Evolutionary conservation across 2,113 vertebrate genomes (phyloP), one percentile per base, ranked within the genome.

Genomic region (Mola mola): DNA sequence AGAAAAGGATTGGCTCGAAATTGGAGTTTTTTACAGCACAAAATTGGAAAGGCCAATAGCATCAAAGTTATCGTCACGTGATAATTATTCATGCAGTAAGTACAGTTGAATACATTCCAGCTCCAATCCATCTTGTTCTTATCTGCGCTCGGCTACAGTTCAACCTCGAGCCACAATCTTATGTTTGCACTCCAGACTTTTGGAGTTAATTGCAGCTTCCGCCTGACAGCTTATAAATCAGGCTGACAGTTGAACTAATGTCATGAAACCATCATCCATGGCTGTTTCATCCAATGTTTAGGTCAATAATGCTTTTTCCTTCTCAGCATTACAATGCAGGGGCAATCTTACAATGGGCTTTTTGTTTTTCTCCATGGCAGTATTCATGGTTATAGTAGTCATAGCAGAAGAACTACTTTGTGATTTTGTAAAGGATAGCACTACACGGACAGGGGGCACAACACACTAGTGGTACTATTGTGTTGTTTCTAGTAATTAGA

Each of bases 101-200:
- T 29, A 29, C 22, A 21, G 43, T 28, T n/a, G 46, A 19, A 13
- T n/a, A n/a, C n/a, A 2, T 15, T 11, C 29, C 28, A 29, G 6
- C 19, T 50, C 37, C 56, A 1, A 21, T 44, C 34, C 8, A 8
- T 47, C 21, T 4, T 15, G 33, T 19, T 37, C 22, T 51, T 29
- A 4, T 48, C 24, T 52, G 62, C 1, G n/a, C 49, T 57, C 26
- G 10, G 55, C 46, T 65, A 74, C 52, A 37, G 44, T 3, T 41
- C 12, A 1, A 47, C 63, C 64, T 48, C 0, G 1, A 64, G 56
- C 42, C 7, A 6, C 8, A 0, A 60, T n/a, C 21, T 31, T 53
- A 22, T 67, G 60, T 65, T 58, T 44, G 2, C 41, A 44, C 42
- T 49, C 31, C 17, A 17, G 29, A 28, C 19, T n/a, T 41, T n/a